Evolutionary conservation across 2,888 invertebrate genomes (phyloP).

Genomic region (Scaeva pyrastri): DNA sequence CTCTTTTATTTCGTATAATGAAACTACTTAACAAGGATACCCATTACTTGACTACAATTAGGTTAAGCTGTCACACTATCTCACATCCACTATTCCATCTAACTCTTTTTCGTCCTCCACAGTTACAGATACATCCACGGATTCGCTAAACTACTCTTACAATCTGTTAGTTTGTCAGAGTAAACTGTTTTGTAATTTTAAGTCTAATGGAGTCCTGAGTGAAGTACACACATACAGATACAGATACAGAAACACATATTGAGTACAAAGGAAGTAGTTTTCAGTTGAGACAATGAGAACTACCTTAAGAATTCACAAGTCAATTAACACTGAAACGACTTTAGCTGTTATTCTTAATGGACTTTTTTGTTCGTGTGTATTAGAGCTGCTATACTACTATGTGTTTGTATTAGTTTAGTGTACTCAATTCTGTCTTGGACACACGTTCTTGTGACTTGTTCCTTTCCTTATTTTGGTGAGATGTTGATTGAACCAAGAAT

Average conservation of each 20-base stretch:
- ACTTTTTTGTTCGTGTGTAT: not conserved
- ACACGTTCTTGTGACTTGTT: constrained; percentile 35
- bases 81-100: not conserved
- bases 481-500: constrained; percentile 48
- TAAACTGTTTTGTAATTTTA: constrained; percentile 23
- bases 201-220: constrained; percentile 46
- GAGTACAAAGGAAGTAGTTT: not conserved
- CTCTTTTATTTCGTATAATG: constrained; percentile 17
- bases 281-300: constrained; percentile 43
- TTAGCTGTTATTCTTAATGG: constrained; percentile 51
- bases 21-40: constrained; percentile 29
- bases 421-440: not conserved
- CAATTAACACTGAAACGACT: constrained; percentile 64
- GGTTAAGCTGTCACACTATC: constrained; percentile 51
- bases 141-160: not conserved
- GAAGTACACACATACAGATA: not conserved
- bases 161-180: not conserved
- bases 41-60: constrained; percentile 58
- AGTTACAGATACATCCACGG: not conserved
- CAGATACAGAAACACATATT: constrained; percentile 1
- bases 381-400: not conserved
- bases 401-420: constrained; percentile 3
- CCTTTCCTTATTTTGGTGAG: not conserved
- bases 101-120: not conserved
- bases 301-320: constrained; percentile 62